phyloP scores from a whole-genome alignment of 1,140 invertebrate genomes.

The Caenorhabditis tropicalis region DNA sequence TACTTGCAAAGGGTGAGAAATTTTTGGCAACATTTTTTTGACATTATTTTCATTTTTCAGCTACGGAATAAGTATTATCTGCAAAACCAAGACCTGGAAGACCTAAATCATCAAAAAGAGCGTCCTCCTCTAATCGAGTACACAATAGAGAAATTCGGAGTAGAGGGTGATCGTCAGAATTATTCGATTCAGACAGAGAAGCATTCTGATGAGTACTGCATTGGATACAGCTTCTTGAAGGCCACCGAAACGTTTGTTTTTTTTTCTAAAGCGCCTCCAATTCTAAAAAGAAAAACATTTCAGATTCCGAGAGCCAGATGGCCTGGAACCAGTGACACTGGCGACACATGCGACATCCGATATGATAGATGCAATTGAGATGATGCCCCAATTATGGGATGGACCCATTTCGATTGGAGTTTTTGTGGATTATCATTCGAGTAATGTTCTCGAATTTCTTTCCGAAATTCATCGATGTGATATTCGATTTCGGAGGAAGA shows the following conservation, averaged over 20 bases:
- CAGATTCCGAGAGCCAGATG: background rate
- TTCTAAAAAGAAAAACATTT: no score
- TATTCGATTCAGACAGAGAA: background rate
- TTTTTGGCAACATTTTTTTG: background rate
- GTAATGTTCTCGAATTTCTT: background rate
- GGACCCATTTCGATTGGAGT: constrained; percentile 18
- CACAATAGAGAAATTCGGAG: background rate
- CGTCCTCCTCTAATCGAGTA: background rate
- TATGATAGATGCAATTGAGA: background rate
- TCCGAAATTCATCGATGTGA: background rate
- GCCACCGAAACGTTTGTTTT: background rate
- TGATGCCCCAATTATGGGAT: background rate
- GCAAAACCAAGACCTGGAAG: background rate
- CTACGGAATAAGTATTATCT: background rate
- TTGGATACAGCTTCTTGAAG: background rate
- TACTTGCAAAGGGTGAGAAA: background rate
- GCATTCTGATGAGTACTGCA: background rate
- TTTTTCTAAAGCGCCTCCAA: background rate
- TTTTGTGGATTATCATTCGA: background rate
- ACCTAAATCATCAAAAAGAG: background rate
- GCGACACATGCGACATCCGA: background rate
- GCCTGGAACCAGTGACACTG: constrained; percentile 6
- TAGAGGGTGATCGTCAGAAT: background rate
- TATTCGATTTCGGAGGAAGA: background rate
- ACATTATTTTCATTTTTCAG: background rate